phyloP scores from a whole-genome alignment of 64 coral and sea anemone genomes.

The Porites lutea region DNA sequence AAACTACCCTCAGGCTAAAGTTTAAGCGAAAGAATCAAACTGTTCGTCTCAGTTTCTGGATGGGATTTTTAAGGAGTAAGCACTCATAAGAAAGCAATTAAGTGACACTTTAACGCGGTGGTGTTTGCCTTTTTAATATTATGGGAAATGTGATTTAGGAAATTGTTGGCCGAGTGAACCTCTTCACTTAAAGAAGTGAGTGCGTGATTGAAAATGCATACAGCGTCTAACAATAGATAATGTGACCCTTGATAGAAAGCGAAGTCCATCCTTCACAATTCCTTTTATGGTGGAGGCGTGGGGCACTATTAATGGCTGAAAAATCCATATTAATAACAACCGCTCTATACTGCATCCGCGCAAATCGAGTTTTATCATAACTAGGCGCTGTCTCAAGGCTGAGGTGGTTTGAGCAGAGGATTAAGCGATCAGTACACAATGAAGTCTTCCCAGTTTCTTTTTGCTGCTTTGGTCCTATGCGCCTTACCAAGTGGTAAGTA shows the following conservation, averaged over 20 bases:
- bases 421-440: not conserved
- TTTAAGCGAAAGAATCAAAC: too few relatives aligned
- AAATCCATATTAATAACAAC: not conserved
- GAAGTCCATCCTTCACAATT: not conserved
- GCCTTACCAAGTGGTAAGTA: not conserved
- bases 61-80: too few relatives aligned
- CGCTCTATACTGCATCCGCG: not conserved
- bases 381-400: not conserved
- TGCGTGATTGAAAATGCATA: too few relatives aligned
- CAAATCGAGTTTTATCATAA: not conserved
- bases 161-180: too few relatives aligned
- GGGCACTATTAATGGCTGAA: too few relatives aligned
- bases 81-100: too few relatives aligned
- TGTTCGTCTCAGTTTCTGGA: too few relatives aligned
- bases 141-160: too few relatives aligned
- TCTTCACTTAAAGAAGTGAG: too few relatives aligned
- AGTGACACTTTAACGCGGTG: too few relatives aligned
- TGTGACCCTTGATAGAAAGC: not conserved
- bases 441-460: not conserved
- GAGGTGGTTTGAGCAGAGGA: not conserved
- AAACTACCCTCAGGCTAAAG: too few relatives aligned
- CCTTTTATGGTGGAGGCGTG: not conserved
- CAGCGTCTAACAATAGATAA: not conserved
- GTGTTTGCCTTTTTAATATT: too few relatives aligned
- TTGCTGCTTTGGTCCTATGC: not conserved